Evolutionary conservation across 2,113 vertebrate species (phyloP).

Genomic region (Trogon surrucura): DNA sequence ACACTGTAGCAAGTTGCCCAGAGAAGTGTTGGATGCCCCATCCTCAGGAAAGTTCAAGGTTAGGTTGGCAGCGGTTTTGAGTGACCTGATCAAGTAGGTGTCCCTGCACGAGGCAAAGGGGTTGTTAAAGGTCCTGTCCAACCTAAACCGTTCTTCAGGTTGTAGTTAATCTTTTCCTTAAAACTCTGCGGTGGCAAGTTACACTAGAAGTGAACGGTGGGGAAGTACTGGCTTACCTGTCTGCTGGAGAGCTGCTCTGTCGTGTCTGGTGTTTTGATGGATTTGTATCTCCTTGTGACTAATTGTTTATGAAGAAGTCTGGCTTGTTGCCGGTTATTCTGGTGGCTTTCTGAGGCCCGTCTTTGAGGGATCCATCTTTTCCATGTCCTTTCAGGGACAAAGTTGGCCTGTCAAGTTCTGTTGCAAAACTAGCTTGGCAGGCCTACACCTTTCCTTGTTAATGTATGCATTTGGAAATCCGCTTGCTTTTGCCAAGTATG

Average conservation of each 20-base stretch:
- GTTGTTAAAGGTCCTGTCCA: neutral
- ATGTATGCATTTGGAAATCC: neutral
- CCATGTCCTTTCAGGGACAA: neutral
- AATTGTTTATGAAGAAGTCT: neutral
- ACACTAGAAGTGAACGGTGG: neutral
- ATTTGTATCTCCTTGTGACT: neutral
- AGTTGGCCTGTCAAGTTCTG: neutral
- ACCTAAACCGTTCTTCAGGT: neutral
- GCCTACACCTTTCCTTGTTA: neutral
- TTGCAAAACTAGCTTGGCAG: slow-evolving; percentile 1
- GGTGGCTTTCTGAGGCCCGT: neutral
- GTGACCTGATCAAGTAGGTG: neutral
- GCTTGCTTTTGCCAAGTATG: neutral
- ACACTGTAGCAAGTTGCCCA: neutral
- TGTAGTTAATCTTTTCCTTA: neutral
- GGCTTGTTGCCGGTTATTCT: neutral
- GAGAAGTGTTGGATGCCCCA: neutral
- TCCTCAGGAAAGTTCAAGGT: neutral
- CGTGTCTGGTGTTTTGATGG: neutral
- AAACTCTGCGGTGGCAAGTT: neutral
- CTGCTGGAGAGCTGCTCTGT: neutral
- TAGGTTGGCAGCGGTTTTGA: neutral
- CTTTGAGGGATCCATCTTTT: neutral
- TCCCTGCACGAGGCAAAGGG: neutral
- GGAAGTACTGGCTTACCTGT: neutral